phyloP scores from a whole-genome alignment of 2,113 vertebrate genomes.

The Lampris megalopsis region DNA sequence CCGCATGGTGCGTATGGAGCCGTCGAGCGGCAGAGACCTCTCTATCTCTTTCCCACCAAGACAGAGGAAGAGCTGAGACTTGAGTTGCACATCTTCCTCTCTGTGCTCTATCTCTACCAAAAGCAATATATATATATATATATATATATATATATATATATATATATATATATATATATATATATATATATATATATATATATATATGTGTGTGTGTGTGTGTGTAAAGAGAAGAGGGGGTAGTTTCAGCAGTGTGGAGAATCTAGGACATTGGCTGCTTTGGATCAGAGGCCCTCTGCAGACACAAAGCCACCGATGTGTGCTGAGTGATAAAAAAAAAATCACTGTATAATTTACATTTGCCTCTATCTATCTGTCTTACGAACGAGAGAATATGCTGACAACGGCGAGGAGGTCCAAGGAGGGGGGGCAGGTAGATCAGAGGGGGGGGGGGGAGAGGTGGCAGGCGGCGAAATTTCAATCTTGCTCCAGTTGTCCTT shows the following conservation, averaged over 20 bases:
- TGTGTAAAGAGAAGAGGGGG: too few relatives aligned
- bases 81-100: conserved; percentile 47
- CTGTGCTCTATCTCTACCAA: conserved; percentile 33
- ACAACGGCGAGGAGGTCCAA: conserved; percentile 52
- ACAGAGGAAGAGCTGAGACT: conserved; percentile 44
- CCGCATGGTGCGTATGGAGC: conserved; percentile 45
- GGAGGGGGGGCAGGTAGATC: conserved; percentile 45
- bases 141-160: too few relatives aligned
- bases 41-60: conserved; percentile 58
- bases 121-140: too few relatives aligned
- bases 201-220: too few relatives aligned
- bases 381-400: conserved; percentile 46
- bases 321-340: conserved; percentile 50
- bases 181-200: too few relatives aligned
- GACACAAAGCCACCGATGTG: conserved; percentile 37
- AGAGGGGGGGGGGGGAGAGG: neutral
- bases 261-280: conserved; percentile 72
- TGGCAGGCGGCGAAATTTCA: conserved; percentile 49
- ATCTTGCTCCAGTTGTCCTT: conserved; percentile 54
- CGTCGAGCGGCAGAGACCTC: conserved; percentile 56
- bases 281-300: conserved; percentile 52
- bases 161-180: too few relatives aligned
- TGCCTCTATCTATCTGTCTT: conserved; percentile 51
- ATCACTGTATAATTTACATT: conserved; percentile 45
- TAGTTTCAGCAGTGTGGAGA: conserved; percentile 52